Base-by-base conservation (phyloP, 2,888 invertebrate genomes). In the Penaeus monodon region DNA sequence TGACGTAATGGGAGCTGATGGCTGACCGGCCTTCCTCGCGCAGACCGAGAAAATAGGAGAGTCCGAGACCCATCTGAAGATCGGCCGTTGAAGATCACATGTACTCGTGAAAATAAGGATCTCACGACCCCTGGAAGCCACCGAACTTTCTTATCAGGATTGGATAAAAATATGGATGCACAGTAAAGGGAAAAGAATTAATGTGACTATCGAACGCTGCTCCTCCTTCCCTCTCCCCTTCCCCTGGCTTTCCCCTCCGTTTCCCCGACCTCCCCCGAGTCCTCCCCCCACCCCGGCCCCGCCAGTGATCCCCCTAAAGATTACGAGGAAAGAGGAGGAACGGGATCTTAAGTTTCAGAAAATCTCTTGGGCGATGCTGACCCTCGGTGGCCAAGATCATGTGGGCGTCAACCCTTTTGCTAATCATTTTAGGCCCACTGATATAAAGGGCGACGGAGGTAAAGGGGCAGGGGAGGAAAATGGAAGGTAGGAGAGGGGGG, bases 1-100 rank as follows among this genome's bases (percentile, higher is more conserved):
- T 76, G 76, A 76, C 76, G 76, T 76, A 44, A 44, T 76, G 44
- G n/a, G 57, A n/a, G 57, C 24, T n/a, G 77, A 77, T 77, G 77
- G 44, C 17, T 77, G n/a, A 38, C 77, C n/a, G 77, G 57, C 77
- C 77, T 57, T 57, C 27, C 77, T 63, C 29, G 77, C n/a, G 57
- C 57, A 77, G 57, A 49, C 49, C 17, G 24, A 57, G 57, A 38
- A 20, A n/a, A 76, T 38, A n/a, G 73, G 73, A 73, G 73, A 38
- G 38, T 73, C 76, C 76, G 24, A 76, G 27, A 8, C 22, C 73
- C 29, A 29, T 27, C 73, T 20, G 27, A 29, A 73, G 73, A 22
- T 73, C 22, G 33, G 22, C 73, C 29, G 73, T 1, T 29, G 22
- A 29, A 22, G 38, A 73, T 22, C 73, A n/a, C 73, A 73, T 33